Conservation (phyloP, 2,113 vertebrate species). For the Tychaedon coryphoeus region DNA sequence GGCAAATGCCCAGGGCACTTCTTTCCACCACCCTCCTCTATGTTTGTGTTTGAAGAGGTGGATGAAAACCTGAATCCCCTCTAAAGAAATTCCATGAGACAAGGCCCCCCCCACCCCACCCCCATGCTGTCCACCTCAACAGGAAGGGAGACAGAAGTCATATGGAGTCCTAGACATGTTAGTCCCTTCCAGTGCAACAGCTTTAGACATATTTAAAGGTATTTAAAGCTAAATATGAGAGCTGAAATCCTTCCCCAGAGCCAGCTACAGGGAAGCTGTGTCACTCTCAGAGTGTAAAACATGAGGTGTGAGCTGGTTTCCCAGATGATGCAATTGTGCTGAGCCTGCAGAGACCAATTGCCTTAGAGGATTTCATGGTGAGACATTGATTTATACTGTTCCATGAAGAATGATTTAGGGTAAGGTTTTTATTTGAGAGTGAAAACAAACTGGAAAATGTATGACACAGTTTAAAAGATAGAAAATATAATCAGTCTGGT, state of each 20-base stretch:
- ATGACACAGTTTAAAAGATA: not conserved
- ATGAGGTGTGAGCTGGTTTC: not conserved
- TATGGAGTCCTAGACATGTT: not conserved
- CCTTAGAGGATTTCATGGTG: not conserved
- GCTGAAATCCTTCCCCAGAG: not conserved
- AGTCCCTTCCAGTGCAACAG: not conserved
- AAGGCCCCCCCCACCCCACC: not conserved
- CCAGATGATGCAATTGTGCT: not conserved
- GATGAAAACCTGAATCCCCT: not conserved
- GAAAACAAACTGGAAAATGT: not conserved
- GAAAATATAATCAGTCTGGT: not conserved
- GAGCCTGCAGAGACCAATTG: not conserved
- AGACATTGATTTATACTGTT: not conserved
- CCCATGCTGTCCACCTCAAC: accelerated
- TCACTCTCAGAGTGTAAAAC: not conserved
- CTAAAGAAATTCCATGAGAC: not conserved
- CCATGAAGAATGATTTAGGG: not conserved
- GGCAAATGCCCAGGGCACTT: not conserved
- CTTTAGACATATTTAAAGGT: not conserved
- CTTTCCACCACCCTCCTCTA: accelerated
- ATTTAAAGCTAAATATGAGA: not conserved
- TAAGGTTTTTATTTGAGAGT: not conserved
- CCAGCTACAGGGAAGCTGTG: not conserved
- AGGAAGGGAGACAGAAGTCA: not conserved
- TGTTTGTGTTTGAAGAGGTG: not conserved